A percentile compares a stretch with the other conserved stretches of the same genome.
phyloP scores from a whole-genome alignment of 2,888 invertebrate species.

The Tubulanus polymorphus region DNA sequence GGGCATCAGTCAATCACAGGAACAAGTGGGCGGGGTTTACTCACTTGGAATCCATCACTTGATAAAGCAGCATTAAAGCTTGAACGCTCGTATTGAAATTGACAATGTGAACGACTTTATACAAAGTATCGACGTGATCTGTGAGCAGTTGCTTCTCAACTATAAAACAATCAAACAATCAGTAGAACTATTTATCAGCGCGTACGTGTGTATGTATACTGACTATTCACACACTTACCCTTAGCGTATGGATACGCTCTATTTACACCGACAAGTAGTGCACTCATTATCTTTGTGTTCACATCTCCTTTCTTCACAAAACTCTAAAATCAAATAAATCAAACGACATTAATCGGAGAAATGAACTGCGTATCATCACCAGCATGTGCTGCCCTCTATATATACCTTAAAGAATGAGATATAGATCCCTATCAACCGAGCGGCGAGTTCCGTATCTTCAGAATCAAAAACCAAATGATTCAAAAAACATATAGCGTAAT shows the following conservation, averaged over 20 bases:
- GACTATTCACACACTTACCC: slow-evolving; percentile 32
- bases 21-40: neutral
- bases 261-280: slow-evolving; percentile 76
- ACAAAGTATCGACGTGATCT: slow-evolving; percentile 71
- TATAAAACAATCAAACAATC: slow-evolving; percentile 25
- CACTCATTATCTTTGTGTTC: slow-evolving; percentile 78
- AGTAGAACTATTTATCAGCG: neutral
- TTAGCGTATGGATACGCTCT: slow-evolving; percentile 80
- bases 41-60: slow-evolving; percentile 59
- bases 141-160: slow-evolving; percentile 53
- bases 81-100: slow-evolving; percentile 67
- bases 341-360: too few relatives aligned
- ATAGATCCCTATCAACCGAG: slow-evolving; percentile 82
- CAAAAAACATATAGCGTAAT: slow-evolving; percentile 85
- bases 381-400: too few relatives aligned
- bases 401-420: slow-evolving; percentile 93
- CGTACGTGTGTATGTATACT: neutral
- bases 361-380: too few relatives aligned
- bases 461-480: slow-evolving; percentile 72
- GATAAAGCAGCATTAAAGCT: slow-evolving; percentile 63
- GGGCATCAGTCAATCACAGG: neutral
- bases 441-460: slow-evolving; percentile 71
- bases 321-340: slow-evolving; percentile 22
- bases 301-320: slow-evolving; percentile 64
- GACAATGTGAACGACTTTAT: slow-evolving; percentile 74